A percentile compares a stretch with the other conserved stretches of the same genome.
Conservation (phyloP, 2,113 vertebrate genomes). For the Daphoenositta chrysoptera region DNA sequence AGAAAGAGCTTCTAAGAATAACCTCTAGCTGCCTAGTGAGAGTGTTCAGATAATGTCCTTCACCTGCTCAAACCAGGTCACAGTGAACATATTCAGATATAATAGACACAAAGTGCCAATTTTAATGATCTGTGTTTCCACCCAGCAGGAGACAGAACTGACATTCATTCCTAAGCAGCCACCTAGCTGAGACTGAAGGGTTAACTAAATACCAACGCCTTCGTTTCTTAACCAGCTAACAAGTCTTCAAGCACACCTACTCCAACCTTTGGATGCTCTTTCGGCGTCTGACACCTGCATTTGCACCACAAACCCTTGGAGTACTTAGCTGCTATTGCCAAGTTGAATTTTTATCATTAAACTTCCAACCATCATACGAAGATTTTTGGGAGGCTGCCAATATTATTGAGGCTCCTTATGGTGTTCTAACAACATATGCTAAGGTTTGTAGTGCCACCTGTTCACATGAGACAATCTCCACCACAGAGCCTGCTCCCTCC, state of each 20-base stretch:
- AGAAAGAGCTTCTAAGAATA: not conserved
- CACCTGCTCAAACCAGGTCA: not conserved
- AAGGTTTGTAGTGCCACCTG: not conserved
- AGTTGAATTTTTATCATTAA: not conserved
- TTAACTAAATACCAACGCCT: not conserved
- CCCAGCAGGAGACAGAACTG: not conserved
- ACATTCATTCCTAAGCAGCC: not conserved
- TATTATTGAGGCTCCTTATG: not conserved
- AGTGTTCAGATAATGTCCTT: not conserved
- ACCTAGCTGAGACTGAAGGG: not conserved
- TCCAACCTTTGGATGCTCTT: not conserved
- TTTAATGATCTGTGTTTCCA: not conserved
- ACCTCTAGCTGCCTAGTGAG: not conserved
- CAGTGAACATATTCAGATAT: not conserved
- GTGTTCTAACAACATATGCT: not conserved
- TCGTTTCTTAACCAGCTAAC: not conserved
- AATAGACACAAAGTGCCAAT: not conserved
- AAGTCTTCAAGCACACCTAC: not conserved
- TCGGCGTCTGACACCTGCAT: not conserved
- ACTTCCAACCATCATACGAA: not conserved
- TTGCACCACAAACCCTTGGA: not conserved
- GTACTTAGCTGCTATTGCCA: not conserved
- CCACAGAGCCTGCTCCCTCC: not conserved
- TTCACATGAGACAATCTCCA: not conserved
- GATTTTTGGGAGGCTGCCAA: not conserved